phyloP scores from a whole-genome alignment of 2,888 invertebrate species.

The Philhelius pedissequus region DNA sequence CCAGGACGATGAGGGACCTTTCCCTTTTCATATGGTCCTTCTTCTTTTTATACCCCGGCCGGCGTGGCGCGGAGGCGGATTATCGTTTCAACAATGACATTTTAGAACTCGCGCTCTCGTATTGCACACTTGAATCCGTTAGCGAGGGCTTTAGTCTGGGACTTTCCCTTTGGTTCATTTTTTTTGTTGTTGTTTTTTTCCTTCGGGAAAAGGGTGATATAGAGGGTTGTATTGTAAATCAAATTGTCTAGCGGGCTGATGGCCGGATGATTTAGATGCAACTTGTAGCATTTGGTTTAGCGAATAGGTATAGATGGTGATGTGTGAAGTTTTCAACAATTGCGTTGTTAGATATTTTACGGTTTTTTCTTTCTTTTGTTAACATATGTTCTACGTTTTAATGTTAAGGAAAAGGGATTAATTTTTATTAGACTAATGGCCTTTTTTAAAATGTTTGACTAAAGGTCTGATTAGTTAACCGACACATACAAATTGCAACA shows the following conservation, averaged over 20 bases:
- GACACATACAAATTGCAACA: no score
- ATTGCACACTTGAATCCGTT: constrained; percentile 47
- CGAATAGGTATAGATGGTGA: constrained; percentile 18
- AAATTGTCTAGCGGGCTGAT: constrained; percentile 45
- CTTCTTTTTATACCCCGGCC: constrained; percentile 1
- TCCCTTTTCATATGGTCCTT: constrained; percentile 52
- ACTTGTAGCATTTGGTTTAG: constrained; percentile 60
- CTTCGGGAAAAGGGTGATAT: background rate
- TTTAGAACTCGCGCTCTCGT: constrained; percentile 41
- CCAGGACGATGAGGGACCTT: constrained; percentile 41
- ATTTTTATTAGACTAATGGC: no score
- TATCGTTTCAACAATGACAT: constrained; percentile 64
- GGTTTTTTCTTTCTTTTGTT: no score
- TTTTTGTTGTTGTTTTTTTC: background rate
- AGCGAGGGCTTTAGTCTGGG: constrained; percentile 39
- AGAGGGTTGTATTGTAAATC: constrained; percentile 51
- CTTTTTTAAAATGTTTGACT: no score
- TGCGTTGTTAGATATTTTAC: background rate
- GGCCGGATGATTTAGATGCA: constrained; percentile 62
- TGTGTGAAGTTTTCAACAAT: background rate
- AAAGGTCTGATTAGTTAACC: no score
- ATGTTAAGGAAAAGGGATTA: no score
- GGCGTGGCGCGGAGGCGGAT: constrained; percentile 2
- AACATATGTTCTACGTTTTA: background rate
- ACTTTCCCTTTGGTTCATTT: constrained; percentile 17